Percentiles rank a stretch among this genome's conserved stretches.
Conservation (phyloP, 2,113 vertebrate species). For the Xiphorhynchus elegans region DNA sequence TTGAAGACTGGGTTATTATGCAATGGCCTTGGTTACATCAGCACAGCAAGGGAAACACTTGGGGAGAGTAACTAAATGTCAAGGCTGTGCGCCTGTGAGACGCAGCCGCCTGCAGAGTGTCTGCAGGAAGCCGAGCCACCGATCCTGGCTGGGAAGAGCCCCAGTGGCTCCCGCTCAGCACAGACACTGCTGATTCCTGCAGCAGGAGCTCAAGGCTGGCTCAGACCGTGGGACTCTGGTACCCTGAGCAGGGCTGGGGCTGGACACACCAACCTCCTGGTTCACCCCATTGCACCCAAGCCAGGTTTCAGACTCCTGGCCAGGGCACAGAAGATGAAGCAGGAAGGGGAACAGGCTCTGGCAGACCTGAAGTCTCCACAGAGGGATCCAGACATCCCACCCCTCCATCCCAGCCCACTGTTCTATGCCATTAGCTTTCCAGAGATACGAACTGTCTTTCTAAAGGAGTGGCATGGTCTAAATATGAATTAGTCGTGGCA, state of each 20-base stretch:
- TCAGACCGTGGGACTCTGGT: fast-evolving
- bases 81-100: not conserved
- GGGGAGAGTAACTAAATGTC: not conserved
- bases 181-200: not conserved
- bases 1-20: not conserved
- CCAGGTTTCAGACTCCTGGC: not conserved
- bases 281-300: not conserved
- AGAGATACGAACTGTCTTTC: not conserved
- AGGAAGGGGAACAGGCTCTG: not conserved
- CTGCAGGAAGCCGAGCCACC: not conserved
- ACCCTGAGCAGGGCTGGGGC: not conserved
- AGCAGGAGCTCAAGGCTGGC: not conserved
- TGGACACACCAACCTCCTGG: fast-evolving
- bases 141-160: fast-evolving
- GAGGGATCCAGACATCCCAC: not conserved
- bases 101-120: not conserved
- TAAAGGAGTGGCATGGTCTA: not conserved
- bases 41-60: not conserved
- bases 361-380: not conserved
- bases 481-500: not conserved
- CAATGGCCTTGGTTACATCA: not conserved
- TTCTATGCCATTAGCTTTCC: not conserved
- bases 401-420: not conserved
- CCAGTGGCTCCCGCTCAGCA: fast-evolving
- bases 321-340: not conserved